phyloP scores from a whole-genome alignment of 23 tunicate species.

The Ciona savignyi region DNA sequence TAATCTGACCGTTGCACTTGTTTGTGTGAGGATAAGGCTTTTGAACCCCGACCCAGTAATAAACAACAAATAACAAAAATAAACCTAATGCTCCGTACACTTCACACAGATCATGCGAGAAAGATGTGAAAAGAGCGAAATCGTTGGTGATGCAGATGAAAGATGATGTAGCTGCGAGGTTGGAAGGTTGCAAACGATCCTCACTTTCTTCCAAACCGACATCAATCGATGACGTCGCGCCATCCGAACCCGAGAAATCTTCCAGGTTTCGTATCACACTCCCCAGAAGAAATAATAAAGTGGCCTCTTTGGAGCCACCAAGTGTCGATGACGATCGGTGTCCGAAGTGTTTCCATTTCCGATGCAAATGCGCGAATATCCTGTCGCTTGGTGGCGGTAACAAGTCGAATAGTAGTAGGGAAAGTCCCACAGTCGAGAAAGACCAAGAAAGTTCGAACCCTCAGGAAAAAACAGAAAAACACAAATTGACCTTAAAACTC shows the following conservation, averaged over 20 bases:
- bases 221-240: too few relatives aligned
- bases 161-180: not conserved
- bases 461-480: not conserved
- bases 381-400: too few relatives aligned
- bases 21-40: too few relatives aligned
- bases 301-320: not conserved
- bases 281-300: not conserved
- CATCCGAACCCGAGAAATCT: too few relatives aligned
- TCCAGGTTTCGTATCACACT: not conserved
- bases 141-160: not conserved
- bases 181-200: too few relatives aligned
- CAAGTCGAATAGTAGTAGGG: not conserved
- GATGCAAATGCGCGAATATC: not conserved
- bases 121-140: not conserved
- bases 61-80: too few relatives aligned
- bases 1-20: too few relatives aligned
- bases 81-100: too few relatives aligned
- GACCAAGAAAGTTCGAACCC: not conserved
- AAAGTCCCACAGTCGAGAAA: not conserved
- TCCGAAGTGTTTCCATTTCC: not conserved
- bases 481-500: not conserved
- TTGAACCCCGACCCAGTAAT: too few relatives aligned
- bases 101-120: not conserved
- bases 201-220: too few relatives aligned
- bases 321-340: not conserved